Conservation (phyloP, 2,797 vertebrate genomes). For the Myripristis jacobus region DNA sequence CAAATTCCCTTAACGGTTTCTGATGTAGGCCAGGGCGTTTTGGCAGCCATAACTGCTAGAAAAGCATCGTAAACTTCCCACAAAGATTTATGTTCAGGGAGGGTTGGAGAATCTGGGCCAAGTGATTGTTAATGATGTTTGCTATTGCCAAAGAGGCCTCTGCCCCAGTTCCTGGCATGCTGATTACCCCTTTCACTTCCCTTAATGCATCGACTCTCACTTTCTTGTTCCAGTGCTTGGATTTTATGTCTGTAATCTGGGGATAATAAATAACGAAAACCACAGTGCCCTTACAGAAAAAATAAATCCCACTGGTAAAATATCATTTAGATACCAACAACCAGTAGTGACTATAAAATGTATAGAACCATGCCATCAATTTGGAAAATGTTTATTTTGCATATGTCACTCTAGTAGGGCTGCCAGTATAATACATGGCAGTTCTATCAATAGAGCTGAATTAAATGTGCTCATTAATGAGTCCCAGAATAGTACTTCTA, state of each 20-base stretch:
- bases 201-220: conserved; percentile 34
- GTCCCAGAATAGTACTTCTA: background rate
- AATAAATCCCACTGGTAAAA: conserved; percentile 10
- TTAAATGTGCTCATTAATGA: too few species aligned
- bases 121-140: conserved; percentile 61
- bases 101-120: conserved; percentile 56
- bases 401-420: background rate
- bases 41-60: background rate
- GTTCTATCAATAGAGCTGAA: background rate
- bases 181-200: conserved; percentile 52
- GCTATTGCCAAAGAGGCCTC: conserved; percentile 40
- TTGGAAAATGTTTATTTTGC: background rate
- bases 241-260: conserved; percentile 43
- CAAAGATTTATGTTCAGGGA: conserved; percentile 30
- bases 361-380: background rate
- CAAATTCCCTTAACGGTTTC: background rate
- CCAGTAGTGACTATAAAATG: background rate
- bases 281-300: background rate
- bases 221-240: conserved; percentile 29
- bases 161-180: conserved; percentile 49
- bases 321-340: background rate
- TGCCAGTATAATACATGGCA: background rate
- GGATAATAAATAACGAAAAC: conserved; percentile 39
- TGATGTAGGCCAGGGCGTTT: background rate
- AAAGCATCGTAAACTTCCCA: conserved; percentile 21